These are phyloP conservation scores for Trilocha varians DNA, from an alignment of 2,888 invertebrate genomes.

Conservation along the genomic window DNA sequence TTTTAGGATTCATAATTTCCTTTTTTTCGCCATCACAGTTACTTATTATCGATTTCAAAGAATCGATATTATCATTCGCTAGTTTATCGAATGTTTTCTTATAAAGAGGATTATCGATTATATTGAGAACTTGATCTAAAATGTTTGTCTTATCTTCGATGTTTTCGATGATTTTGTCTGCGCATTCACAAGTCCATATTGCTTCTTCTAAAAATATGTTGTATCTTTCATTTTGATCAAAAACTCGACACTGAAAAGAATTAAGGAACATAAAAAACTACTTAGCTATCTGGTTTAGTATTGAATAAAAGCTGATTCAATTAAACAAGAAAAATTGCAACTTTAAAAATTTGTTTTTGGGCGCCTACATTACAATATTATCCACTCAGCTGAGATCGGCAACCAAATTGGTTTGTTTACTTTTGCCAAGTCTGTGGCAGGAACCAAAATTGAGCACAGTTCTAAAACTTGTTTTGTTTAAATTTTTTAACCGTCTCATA, in stretches of 20 bases:
- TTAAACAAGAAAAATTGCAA: no score
- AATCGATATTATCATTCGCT: conserved; percentile 28
- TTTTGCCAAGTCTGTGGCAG: no score
- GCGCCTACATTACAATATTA: no score
- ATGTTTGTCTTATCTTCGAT: conserved; percentile 2
- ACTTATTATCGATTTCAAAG: conserved; percentile 21
- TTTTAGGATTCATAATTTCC: conserved; percentile 32
- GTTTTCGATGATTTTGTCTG: conserved; percentile 19
- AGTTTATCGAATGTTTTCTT: conserved; percentile 24
- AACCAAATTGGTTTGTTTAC: no score
- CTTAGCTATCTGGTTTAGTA: no score
- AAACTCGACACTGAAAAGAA: conserved; percentile 72
- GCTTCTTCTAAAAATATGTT: conserved; percentile 74
- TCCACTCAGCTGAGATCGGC: no score
- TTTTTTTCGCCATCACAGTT: conserved; percentile 7
- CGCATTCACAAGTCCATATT: conserved; percentile 43
- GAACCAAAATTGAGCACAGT: no score
- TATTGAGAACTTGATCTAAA: conserved; percentile 8
- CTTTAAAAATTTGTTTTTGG: no score
- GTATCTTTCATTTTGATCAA: conserved; percentile 77
- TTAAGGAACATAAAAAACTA: no score
- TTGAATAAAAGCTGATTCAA: no score
- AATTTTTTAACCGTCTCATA: no score
- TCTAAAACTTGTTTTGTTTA: no score
- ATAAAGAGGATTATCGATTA: conserved; percentile 18